Evolutionary conservation across 1,140 invertebrate species (phyloP).

Genomic region (Gerris buenoi): DNA sequence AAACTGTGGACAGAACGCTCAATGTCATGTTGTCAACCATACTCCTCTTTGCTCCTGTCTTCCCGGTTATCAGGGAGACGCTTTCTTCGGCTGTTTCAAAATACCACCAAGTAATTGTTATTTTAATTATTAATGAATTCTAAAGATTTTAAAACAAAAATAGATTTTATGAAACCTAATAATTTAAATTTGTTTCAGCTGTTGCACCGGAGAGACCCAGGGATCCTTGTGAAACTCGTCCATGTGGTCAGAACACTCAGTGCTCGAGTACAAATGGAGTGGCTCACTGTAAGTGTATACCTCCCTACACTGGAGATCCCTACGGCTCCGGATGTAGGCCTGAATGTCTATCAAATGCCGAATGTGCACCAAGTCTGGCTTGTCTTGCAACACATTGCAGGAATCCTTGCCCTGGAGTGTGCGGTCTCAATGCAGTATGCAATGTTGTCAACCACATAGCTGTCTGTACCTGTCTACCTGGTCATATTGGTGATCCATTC

Average conservation of each 20-base stretch:
- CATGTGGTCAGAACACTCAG: conserved; percentile 65
- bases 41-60: conserved; percentile 64
- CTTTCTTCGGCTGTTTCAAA: conserved; percentile 56
- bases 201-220: conserved; percentile 25
- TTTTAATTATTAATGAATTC: conserved; percentile 7
- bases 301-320: conserved; percentile 56
- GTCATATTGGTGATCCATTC: conserved; percentile 66
- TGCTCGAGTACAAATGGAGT: conserved; percentile 50
- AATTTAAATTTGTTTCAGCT: conserved; percentile 22
- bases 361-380: conserved; percentile 59
- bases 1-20: conserved; percentile 60
- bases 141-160: too few relatives aligned
- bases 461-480: conserved; percentile 56
- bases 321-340: conserved; percentile 41
- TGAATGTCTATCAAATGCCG: conserved; percentile 60
- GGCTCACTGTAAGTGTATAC: conserved; percentile 61
- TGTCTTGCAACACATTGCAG: conserved; percentile 72
- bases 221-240: conserved; percentile 60
- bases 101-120: conserved; percentile 31
- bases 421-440: conserved; percentile 62
- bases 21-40: conserved; percentile 66
- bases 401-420: conserved; percentile 71
- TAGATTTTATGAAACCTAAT: too few relatives aligned
- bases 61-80: conserved; percentile 59
- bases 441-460: conserved; percentile 66